Base-by-base conservation (phyloP, 2,113 vertebrate genomes). In the Amazona guildingii region DNA sequence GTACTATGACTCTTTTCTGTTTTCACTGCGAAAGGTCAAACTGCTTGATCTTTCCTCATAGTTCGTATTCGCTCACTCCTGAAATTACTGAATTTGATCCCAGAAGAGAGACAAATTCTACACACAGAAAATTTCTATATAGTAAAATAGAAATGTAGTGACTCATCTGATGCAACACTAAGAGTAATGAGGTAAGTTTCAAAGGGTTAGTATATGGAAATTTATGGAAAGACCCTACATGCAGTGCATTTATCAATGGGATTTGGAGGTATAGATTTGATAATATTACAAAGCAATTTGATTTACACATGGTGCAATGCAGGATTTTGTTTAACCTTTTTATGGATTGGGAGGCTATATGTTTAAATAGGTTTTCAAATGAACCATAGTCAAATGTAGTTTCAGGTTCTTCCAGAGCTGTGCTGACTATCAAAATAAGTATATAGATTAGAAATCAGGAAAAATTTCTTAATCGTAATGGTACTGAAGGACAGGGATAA, bases 341-440 rank as follows among this genome's bases (percentile, higher is more conserved):
- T 13, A 52, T 44, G 15, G 6, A 39, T 15, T 0, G 2, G 31
- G n/a, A 13, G 6, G 31, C 7, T 5, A 48, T 19, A 8, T 35
- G 33, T 78, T 67, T 29, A 79, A 82, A 55, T 14, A 59, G 17
- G 33, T 54, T 69, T 91, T 83, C 5, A 67, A 46, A 10, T n/a
- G 78, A 75, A 79, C 3, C 11, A 5, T 28, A 49, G 20, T 61
- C 16, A 43, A n/a, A 66, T 6, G 1, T 43, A 85, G 46, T 88
- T 92, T 82, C 20, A 78, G 2, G 9, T 46, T 64, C 64, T 64
- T 81, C 3, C 16, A 55, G 7, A 92, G 39, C 4, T 24, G 8
- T 7, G 11, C 5, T 28, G 41, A 48, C 12, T 78, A 21, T 57
- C 4, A 51, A 61, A 75, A 4, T 35, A 83, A 54, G 21, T 16